Conservation (phyloP, 2,797 vertebrate species). For the Micromesistius poutassou region DNA sequence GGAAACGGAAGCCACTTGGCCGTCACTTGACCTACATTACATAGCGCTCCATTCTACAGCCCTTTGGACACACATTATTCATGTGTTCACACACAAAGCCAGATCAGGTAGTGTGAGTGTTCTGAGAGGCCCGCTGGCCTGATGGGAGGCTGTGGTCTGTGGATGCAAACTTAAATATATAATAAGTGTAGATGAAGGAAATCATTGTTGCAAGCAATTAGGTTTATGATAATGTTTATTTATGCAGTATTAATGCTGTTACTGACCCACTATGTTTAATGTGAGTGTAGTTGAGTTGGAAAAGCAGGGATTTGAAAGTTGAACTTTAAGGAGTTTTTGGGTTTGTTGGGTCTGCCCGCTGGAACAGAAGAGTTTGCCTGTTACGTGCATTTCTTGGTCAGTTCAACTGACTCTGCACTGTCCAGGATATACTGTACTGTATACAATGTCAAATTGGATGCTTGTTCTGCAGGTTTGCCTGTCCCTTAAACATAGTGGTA, state of each 20-base stretch:
- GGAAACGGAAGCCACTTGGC: background rate
- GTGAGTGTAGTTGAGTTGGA: background rate
- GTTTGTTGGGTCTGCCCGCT: background rate
- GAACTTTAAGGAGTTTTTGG: background rate
- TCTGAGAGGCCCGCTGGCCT: background rate
- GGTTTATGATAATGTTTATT: too few species aligned
- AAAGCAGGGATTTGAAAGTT: background rate
- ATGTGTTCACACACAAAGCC: too few species aligned
- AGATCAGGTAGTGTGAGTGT: too few species aligned
- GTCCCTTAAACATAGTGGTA: background rate
- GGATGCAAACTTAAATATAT: background rate
- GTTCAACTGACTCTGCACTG: background rate
- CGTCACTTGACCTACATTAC: background rate
- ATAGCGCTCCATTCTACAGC: background rate
- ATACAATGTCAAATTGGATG: background rate
- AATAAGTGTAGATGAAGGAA: background rate
- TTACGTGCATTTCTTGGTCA: background rate
- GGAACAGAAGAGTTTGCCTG: background rate
- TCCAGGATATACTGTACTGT: background rate
- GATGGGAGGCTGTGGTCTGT: background rate
- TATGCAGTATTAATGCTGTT: too few species aligned
- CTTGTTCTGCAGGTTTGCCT: background rate
- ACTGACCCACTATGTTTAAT: too few species aligned
- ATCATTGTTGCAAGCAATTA: background rate
- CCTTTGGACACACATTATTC: background rate